Conservation (phyloP, 2,797 vertebrate species). For the Clarias pachynema region DNA sequence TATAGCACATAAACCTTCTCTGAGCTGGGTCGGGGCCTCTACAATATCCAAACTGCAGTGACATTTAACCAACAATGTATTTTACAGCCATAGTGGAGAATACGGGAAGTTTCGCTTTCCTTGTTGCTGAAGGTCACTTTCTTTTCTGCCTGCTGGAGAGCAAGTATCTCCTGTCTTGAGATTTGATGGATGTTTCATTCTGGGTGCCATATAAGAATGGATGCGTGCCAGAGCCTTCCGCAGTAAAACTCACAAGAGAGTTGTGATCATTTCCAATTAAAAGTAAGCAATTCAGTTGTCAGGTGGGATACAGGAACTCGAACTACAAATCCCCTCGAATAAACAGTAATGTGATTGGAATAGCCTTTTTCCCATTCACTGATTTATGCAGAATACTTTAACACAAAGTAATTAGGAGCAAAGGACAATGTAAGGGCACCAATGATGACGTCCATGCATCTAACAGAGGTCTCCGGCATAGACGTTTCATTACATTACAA, state of each 20-base stretch:
- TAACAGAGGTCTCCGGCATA: background rate
- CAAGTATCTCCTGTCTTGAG: conserved; percentile 53
- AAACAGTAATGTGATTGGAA: conserved; percentile 56
- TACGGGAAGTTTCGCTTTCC: conserved; percentile 57
- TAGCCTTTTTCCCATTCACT: conserved; percentile 47
- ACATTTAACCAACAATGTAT: conserved; percentile 12
- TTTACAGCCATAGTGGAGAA: conserved; percentile 10
- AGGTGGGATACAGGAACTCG: conserved; percentile 57
- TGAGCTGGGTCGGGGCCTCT: background rate
- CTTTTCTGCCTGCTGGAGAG: conserved; percentile 57
- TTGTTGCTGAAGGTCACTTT: conserved; percentile 69
- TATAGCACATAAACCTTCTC: background rate
- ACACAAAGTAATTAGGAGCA: conserved; percentile 40
- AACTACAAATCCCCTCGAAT: conserved; percentile 44
- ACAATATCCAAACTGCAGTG: background rate
- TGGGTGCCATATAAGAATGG: conserved; percentile 54
- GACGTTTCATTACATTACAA: background rate
- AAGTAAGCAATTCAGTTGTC: conserved; percentile 61
- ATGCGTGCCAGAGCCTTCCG: conserved; percentile 45
- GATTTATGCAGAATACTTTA: conserved; percentile 58
- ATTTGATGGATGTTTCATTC: conserved; percentile 61
- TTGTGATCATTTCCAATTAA: conserved; percentile 64
- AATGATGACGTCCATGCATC: conserved; percentile 28
- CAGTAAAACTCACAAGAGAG: conserved; percentile 51
- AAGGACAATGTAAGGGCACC: conserved; percentile 55